Conservation (phyloP, 2,113 vertebrate species). For the Percopsis transmontana region DNA sequence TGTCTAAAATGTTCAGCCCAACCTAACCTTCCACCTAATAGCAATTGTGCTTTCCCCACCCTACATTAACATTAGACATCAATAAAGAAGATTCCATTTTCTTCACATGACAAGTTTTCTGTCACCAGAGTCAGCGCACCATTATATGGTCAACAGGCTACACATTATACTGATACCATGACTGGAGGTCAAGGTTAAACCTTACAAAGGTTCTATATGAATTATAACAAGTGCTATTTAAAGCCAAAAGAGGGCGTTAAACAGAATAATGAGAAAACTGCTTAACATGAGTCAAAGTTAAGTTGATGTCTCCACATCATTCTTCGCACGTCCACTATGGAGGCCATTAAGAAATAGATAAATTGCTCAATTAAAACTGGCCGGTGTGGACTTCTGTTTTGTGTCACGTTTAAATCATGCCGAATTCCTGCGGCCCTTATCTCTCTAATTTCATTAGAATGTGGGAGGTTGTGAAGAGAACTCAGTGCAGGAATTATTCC, state of each 20-base stretch:
- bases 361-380: slow-evolving; percentile 91
- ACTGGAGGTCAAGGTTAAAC: slow-evolving; percentile 16
- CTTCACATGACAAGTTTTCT: neutral
- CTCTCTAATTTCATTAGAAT: slow-evolving; percentile 78
- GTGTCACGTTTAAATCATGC: slow-evolving; percentile 87
- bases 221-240: slow-evolving; percentile 5
- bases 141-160: slow-evolving; percentile 5
- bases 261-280: slow-evolving; percentile 41
- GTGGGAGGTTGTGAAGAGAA: slow-evolving; percentile 76
- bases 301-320: slow-evolving; percentile 81
- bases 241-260: slow-evolving; percentile 80
- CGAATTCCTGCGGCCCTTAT: slow-evolving; percentile 69
- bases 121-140: neutral
- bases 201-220: slow-evolving; percentile 3
- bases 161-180: slow-evolving; percentile 2
- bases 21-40: neutral
- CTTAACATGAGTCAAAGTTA: slow-evolving; percentile 51
- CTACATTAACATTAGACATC: accelerated
- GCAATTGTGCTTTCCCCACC: neutral
- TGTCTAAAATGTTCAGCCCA: too few species aligned
- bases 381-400: slow-evolving; percentile 63
- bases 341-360: slow-evolving; percentile 87
- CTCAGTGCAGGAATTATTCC: slow-evolving; percentile 54
- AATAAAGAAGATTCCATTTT: neutral
- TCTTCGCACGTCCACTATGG: slow-evolving; percentile 79